Evolutionary conservation across 2,113 vertebrate species (phyloP).

Genomic region (human (Homo sapiens)): DNA sequence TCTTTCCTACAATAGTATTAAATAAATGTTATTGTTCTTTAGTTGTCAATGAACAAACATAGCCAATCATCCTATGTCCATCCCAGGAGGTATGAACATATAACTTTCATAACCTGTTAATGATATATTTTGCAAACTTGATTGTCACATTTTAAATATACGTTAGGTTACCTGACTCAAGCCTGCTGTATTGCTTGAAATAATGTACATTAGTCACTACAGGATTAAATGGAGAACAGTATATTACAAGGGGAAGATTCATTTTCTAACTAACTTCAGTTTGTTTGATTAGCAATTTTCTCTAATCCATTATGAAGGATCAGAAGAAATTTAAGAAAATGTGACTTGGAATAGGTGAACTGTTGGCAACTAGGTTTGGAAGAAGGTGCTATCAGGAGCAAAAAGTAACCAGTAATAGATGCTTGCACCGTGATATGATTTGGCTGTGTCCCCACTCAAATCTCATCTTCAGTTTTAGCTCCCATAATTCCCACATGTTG

Average conservation of each 20-base stretch:
- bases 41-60: not conserved
- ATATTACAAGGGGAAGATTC: not conserved
- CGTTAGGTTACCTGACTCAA: not conserved
- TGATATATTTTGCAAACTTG: not conserved
- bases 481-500: too few species aligned
- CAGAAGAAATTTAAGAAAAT: not conserved
- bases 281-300: not conserved
- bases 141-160: not conserved
- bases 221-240: not conserved
- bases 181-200: not conserved
- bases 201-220: not conserved
- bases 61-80: too few species aligned
- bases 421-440: not conserved
- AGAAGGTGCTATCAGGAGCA: not conserved
- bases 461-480: too few species aligned
- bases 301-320: not conserved
- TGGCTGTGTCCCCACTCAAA: too few species aligned
- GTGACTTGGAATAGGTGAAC: not conserved
- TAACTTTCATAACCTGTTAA: not conserved
- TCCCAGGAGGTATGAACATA: not conserved
- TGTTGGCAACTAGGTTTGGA: not conserved
- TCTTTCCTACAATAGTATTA: not conserved
- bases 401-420: not conserved
- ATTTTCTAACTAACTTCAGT: not conserved
- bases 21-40: not conserved